Evolutionary conservation across 1,140 invertebrate species (phyloP), one percentile per base, ranked within the genome.

Genomic region (Drosophila erecta): DNA sequence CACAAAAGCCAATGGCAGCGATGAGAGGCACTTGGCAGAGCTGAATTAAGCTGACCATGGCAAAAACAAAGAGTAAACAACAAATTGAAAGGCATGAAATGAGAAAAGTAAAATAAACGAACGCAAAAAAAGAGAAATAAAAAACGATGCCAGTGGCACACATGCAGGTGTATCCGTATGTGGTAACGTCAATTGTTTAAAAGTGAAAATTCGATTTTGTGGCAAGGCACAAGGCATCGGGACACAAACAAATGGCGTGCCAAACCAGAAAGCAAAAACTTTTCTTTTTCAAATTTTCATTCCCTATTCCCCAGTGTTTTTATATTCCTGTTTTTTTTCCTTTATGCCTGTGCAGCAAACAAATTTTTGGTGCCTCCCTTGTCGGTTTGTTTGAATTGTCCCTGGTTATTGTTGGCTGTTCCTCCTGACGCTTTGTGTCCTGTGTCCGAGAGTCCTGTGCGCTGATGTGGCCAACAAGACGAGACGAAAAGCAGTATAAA

Each of bases 131-230:
- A 1, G 17, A n/a, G 27, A 40, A 47, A 71, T 20, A 22, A 50
- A 50, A 15, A 54, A 49, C 43, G 43, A 79, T 17, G 24, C 38
- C 27, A 69, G 37, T n/a, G 49, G 56, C 47, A 46, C 43, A 38
- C 41, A 58, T 40, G 64, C 66, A 76, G 77, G 78, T 79, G 66
- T 64, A 66, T 53, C 35, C 15, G 60, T 55, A 41, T 85, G 67
- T 59, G 77, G 74, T 67, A 62, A 81, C 89, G 73, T 75, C 84
- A 91, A 91, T 91, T 91, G 89, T 89, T 89, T 84, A 87, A 89
- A 81, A 91, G 89, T 91, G 89, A 89, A 90, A 91, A 91, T 91
- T 89, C 89, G 80, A 91, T 91, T 91, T 91, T 91, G 89, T 76
- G 89, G 89, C 56, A 81, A 72, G 55, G 72, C 59, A 79, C 71